Evolutionary conservation across 2,888 invertebrate species (phyloP).

Genomic region (Tiphia femorata): DNA sequence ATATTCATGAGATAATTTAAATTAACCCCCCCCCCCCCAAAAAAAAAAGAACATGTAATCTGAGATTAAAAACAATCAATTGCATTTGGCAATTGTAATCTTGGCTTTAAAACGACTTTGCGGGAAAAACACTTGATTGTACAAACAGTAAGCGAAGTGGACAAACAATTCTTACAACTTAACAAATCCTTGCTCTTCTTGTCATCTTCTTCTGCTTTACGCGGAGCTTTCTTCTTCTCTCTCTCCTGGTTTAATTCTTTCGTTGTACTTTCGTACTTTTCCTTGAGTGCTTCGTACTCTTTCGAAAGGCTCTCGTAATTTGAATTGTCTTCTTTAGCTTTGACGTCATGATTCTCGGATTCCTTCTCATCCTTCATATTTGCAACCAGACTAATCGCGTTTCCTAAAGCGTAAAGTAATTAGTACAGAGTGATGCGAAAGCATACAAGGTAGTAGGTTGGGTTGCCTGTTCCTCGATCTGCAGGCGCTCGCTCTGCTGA

Average conservation of each 20-base stretch:
- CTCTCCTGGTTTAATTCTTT: conserved; percentile 55
- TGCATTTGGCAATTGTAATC: no score
- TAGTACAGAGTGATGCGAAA: no score
- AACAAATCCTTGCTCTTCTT: conserved; percentile 65
- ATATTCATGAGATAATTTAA: no score
- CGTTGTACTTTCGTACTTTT: conserved; percentile 55
- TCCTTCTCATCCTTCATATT: conserved; percentile 57
- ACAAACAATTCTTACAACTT: conserved; percentile 61
- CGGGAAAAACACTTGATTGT: no score
- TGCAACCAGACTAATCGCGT: conserved; percentile 55
- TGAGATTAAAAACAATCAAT: no score
- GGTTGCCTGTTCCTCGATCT: no score
- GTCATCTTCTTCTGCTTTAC: conserved; percentile 36
- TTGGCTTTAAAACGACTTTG: no score
- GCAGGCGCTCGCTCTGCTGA: no score
- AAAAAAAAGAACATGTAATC: no score
- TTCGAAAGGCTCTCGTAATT: conserved; percentile 60
- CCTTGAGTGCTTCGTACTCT: conserved; percentile 60
- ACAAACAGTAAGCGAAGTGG: background rate
- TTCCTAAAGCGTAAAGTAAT: conserved; percentile 43
- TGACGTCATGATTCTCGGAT: conserved; percentile 43
- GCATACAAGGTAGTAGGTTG: no score
- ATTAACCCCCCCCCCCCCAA: no score
- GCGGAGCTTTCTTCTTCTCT: conserved; percentile 23
- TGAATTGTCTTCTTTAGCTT: conserved; percentile 43